Percentiles rank a stretch among this genome's conserved stretches.
These are phyloP conservation scores for Euspilapteryx auroguttella DNA, from an alignment of 2,888 invertebrate genomes.

Conservation along the genomic window DNA sequence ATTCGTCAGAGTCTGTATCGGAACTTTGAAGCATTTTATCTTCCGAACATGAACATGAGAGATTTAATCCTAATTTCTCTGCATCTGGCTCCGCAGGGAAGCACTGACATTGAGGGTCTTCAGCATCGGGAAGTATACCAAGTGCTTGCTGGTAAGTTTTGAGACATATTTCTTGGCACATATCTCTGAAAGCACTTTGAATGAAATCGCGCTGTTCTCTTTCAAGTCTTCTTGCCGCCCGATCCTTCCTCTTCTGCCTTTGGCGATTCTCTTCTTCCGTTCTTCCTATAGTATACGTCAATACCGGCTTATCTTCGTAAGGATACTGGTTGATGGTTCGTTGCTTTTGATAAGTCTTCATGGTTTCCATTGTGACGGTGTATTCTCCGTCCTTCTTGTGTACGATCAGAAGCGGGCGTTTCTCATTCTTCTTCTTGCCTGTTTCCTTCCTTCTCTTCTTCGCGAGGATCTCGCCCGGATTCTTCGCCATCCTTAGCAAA, in stretches of 20 bases:
- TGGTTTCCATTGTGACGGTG: constrained; percentile 44
- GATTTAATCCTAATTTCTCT: not conserved
- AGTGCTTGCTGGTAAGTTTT: constrained; percentile 49
- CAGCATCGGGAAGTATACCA: constrained; percentile 31
- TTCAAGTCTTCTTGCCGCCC: constrained; percentile 31
- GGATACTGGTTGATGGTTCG: constrained; percentile 37
- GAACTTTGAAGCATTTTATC: constrained; percentile 21
- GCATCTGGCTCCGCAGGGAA: constrained; percentile 25
- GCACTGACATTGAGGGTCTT: constrained; percentile 34
- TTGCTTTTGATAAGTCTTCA: constrained; percentile 30
- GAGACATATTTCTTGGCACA: constrained; percentile 44
- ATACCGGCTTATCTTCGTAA: constrained; percentile 38
- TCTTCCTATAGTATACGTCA: constrained; percentile 40
- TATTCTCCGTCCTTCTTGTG: constrained; percentile 45
- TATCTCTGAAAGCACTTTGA: constrained; percentile 37
- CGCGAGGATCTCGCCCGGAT: constrained; percentile 25
- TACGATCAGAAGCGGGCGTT: constrained; percentile 35
- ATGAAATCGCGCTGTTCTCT: constrained; percentile 38
- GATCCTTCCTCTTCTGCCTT: constrained; percentile 31
- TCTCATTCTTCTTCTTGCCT: constrained; percentile 24
- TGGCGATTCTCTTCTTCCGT: constrained; percentile 41
- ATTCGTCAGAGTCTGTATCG: constrained; percentile 45
- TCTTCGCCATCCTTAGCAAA: constrained; percentile 31
- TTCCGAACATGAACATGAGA: constrained; percentile 44
- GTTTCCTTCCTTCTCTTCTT: constrained; percentile 26